Percentiles rank a stretch among this genome's conserved stretches.
These are phyloP conservation scores for Sebastes goodei DNA, from an alignment of 2,797 vertebrate species.

Conservation along the genomic window DNA sequence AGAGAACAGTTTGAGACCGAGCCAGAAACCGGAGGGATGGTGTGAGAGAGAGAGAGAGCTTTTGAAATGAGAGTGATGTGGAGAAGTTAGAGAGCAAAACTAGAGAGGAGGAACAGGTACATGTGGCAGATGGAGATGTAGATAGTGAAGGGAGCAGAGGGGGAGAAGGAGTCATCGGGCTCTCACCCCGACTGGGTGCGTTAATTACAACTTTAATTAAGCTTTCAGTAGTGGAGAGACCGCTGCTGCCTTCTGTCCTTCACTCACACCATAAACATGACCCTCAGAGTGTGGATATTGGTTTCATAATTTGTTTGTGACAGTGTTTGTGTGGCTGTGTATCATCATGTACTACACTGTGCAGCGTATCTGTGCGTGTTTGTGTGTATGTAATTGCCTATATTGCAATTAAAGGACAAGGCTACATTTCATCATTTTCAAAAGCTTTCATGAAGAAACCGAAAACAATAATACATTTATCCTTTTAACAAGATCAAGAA, in stretches of 20 bases:
- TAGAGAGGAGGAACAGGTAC: background rate
- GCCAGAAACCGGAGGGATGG: background rate
- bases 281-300: slow-evolving; percentile 3
- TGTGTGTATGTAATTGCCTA: background rate
- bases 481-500: background rate
- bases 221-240: slow-evolving; percentile 27
- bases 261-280: slow-evolving; percentile 25
- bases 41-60: background rate
- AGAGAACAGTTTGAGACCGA: slow-evolving; percentile 1
- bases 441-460: background rate
- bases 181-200: slow-evolving; percentile 43
- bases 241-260: slow-evolving; percentile 21
- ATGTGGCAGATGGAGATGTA: slow-evolving; percentile 9
- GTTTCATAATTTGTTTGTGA: slow-evolving; percentile 27
- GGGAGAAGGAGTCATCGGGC: slow-evolving; percentile 12
- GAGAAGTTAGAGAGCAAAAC: slow-evolving; percentile 6
- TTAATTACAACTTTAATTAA: slow-evolving; percentile 44
- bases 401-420: background rate
- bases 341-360: background rate
- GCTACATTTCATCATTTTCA: background rate
- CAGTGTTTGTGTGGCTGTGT: background rate
- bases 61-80: background rate
- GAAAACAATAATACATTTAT: background rate
- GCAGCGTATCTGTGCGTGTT: background rate
- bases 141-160: slow-evolving; percentile 10